phyloP scores from a whole-genome alignment of 2,797 vertebrate species.

The Valencia hispanica region DNA sequence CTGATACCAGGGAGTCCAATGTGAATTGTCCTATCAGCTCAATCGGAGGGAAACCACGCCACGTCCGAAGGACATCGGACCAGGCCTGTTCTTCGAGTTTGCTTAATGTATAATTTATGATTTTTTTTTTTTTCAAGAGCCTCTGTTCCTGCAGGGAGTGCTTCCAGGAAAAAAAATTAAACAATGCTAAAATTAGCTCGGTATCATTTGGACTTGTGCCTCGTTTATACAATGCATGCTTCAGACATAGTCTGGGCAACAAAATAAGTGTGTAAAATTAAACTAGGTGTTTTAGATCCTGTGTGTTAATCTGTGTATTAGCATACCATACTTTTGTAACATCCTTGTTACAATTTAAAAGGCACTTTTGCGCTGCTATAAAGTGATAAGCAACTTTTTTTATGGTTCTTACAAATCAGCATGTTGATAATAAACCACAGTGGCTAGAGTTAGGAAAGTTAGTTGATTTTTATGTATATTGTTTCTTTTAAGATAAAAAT shows the following conservation, averaged over 20 bases:
- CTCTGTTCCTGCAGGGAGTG: conserved; percentile 37
- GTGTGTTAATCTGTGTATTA: not conserved
- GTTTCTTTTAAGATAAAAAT: not conserved
- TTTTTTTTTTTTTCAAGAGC: conserved; percentile 29
- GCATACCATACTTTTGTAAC: conserved; percentile 1
- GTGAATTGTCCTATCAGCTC: conserved; percentile 40
- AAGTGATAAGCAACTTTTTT: conserved; percentile 19
- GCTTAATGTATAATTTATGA: conserved; percentile 42
- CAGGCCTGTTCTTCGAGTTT: conserved; percentile 32
- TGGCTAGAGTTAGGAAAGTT: not conserved
- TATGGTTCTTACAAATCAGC: not conserved
- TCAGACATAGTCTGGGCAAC: conserved; percentile 35
- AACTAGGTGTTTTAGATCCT: conserved; percentile 13
- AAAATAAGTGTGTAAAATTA: conserved; percentile 40
- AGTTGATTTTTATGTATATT: not conserved
- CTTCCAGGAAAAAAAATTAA: conserved; percentile 42
- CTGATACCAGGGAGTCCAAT: conserved; percentile 34
- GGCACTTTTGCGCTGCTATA: conserved; percentile 3
- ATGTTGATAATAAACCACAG: conserved; percentile 7
- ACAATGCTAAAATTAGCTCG: conserved; percentile 59
- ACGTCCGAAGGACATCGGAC: conserved; percentile 54
- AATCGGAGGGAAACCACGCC: conserved; percentile 40
- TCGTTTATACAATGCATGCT: conserved; percentile 49
- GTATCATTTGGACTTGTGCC: conserved; percentile 56
- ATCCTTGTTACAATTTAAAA: conserved; percentile 8